phyloP scores from a whole-genome alignment of 2,797 vertebrate species.

The Sebastes kiyomatsui region DNA sequence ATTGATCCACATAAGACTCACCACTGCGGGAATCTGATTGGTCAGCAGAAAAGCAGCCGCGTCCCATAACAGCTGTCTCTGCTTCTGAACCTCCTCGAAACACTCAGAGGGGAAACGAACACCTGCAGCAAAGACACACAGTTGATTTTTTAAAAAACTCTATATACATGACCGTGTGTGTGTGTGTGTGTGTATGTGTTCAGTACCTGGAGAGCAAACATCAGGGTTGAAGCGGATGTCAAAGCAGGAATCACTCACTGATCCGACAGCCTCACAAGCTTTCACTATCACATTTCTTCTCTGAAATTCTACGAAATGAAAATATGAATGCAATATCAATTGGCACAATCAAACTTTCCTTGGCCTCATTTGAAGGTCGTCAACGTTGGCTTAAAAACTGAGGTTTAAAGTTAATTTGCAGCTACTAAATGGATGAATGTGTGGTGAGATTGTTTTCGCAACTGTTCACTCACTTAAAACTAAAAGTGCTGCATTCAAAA shows the following conservation, averaged over 20 bases:
- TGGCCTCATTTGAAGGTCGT: neutral
- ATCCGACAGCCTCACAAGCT: conserved; percentile 87
- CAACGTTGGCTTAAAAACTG: no score
- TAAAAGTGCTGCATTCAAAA: neutral
- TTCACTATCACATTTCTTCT: conserved; percentile 84
- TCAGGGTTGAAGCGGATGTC: conserved; percentile 95
- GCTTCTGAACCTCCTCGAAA: conserved; percentile 86
- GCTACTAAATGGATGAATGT: no score
- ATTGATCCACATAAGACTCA: conserved; percentile 72
- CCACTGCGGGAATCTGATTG: conserved; percentile 92
- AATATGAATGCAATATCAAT: neutral
- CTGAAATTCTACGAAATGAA: conserved; percentile 37
- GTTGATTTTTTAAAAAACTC: neutral
- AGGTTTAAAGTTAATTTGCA: no score
- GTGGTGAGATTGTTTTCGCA: no score
- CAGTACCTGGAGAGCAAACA: conserved; percentile 90
- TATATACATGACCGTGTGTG: neutral
- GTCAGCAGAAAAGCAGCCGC: conserved; percentile 90
- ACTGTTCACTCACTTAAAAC: neutral
- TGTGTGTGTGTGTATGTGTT: neutral
- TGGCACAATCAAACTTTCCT: neutral
- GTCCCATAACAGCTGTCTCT: conserved; percentile 91
- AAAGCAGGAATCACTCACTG: conserved; percentile 86
- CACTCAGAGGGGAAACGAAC: conserved; percentile 88
- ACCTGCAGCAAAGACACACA: conserved; percentile 72